Evolutionary conservation across 2,797 vertebrate species (phyloP).

Genomic region (Myiotriccus ornatus): DNA sequence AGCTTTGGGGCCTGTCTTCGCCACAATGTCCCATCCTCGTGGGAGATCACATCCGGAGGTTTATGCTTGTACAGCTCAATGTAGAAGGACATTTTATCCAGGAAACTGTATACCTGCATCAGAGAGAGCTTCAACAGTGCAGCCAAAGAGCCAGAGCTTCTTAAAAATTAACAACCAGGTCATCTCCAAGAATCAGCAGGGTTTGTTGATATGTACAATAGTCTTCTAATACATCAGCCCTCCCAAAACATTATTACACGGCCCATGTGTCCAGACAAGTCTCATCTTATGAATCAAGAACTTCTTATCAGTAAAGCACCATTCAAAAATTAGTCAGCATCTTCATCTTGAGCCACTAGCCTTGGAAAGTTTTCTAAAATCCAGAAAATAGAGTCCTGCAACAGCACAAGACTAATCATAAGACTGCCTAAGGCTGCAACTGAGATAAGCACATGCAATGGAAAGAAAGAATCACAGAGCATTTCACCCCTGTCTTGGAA

Average conservation of each 20-base stretch:
- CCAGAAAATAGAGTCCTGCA: not conserved
- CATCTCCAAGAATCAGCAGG: not conserved
- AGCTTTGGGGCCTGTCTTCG: constrained; percentile 88
- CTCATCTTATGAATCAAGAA: not conserved
- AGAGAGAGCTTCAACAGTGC: not conserved
- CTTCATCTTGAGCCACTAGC: not conserved
- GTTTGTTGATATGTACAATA: not conserved
- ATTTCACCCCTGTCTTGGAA: not conserved
- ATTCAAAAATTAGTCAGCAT: not conserved
- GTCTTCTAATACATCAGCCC: not conserved
- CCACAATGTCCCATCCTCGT: constrained; percentile 95
- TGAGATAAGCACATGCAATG: not conserved
- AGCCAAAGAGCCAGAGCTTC: not conserved
- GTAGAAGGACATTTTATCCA: constrained; percentile 98
- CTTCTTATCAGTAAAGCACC: not conserved
- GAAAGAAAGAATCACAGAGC: not conserved
- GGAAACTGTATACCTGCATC: constrained; percentile 91
- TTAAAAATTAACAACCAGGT: not conserved
- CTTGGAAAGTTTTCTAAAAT: not conserved
- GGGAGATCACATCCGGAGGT: constrained; percentile 88
- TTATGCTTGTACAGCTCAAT: constrained; percentile 94
- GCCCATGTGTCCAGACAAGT: not conserved
- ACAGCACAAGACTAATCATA: not conserved
- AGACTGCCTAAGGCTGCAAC: not conserved
- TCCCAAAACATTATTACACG: not conserved